Conservation (phyloP, 2,113 vertebrate species). For the Arenaria interpres region DNA sequence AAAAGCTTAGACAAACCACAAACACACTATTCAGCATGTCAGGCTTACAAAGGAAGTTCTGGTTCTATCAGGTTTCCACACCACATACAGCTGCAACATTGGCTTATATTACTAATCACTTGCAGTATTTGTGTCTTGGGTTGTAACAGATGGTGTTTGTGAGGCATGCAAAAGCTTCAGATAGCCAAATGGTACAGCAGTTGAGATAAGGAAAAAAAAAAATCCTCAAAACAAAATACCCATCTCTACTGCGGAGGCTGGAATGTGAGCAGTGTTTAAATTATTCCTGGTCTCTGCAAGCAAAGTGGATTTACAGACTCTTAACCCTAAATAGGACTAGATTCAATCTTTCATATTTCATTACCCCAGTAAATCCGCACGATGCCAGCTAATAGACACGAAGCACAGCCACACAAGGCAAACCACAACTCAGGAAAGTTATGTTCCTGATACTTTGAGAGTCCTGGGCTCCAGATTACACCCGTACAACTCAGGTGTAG, state of each 20-base stretch:
- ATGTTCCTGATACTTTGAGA: neutral
- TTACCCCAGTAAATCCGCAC: conserved; percentile 6
- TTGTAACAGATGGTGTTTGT: conserved; percentile 74
- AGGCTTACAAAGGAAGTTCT: conserved; percentile 62
- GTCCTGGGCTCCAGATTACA: neutral
- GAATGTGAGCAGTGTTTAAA: conserved; percentile 64
- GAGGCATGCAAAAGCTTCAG: conserved; percentile 63
- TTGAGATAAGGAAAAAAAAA: conserved; percentile 65
- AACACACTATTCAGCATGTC: conserved; percentile 30
- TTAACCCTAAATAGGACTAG: conserved; percentile 26
- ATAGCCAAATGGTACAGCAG: conserved; percentile 68
- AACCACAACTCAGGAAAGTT: neutral
- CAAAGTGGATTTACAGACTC: neutral
- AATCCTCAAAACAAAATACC: conserved; percentile 61
- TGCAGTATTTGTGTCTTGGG: conserved; percentile 56
- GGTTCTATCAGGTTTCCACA: conserved; percentile 54
- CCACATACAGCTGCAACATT: conserved; percentile 58
- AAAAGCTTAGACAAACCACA: conserved; percentile 61
- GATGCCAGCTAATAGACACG: fast-evolving
- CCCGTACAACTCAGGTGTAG: neutral
- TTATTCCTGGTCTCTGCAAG: conserved; percentile 18
- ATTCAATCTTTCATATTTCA: conserved; percentile 35
- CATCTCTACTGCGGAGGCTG: conserved; percentile 34
- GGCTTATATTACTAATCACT: conserved; percentile 68
- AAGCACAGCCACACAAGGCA: neutral